Evolutionary conservation across 1,140 invertebrate genomes (phyloP).

Genomic region (Rhagoletis zephyria): DNA sequence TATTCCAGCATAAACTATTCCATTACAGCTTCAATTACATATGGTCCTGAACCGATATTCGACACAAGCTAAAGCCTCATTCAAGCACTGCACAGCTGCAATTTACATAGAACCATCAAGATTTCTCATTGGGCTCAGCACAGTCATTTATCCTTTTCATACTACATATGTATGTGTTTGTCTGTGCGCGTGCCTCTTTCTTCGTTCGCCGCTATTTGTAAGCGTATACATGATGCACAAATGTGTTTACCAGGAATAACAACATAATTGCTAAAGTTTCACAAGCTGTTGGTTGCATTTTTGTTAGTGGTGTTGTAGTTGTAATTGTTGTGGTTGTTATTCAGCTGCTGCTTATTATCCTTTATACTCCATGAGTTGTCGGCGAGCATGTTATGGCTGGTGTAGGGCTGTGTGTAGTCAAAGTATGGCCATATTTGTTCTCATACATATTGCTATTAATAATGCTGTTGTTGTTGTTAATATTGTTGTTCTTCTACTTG

Average conservation of each 20-base stretch:
- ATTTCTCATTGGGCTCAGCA: background rate
- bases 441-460: too few relatives aligned
- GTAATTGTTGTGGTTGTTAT: conserved; percentile 19
- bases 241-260: conserved; percentile 29
- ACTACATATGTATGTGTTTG: background rate
- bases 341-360: conserved; percentile 25
- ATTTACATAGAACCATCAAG: too few relatives aligned
- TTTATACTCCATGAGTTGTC: conserved; percentile 10
- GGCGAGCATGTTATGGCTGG: background rate
- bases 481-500: background rate
- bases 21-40: too few relatives aligned
- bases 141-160: background rate
- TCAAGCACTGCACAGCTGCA: too few relatives aligned
- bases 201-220: background rate
- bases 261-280: conserved; percentile 46
- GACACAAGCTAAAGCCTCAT: too few relatives aligned
- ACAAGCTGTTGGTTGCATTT: background rate
- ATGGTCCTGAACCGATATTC: too few relatives aligned
- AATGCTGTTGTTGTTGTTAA: background rate
- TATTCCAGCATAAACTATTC: too few relatives aligned
- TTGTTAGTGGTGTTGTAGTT: conserved; percentile 1
- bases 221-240: background rate
- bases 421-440: too few relatives aligned
- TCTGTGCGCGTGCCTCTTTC: background rate
- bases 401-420: background rate